These are phyloP conservation scores for Gadus macrocephalus DNA, from an alignment of 2,113 vertebrate genomes.

Conservation along the genomic window DNA sequence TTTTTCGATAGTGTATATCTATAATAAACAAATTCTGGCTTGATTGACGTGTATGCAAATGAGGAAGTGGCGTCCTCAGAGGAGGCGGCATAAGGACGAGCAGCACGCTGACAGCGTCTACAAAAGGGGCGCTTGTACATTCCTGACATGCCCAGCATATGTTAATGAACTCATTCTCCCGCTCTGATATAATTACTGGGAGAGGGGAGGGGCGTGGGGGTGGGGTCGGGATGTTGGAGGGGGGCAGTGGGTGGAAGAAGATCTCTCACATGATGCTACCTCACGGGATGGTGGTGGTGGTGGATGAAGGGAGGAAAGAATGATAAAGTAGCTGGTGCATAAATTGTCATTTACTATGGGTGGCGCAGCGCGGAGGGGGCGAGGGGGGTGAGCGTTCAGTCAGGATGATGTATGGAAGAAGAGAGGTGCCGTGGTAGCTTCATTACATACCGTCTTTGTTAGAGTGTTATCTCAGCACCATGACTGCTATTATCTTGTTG, in stretches of 20 bases:
- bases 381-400: constrained; percentile 62
- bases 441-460: constrained; percentile 60
- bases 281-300: constrained; percentile 36
- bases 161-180: constrained; percentile 69
- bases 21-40: constrained; percentile 31
- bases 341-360: constrained; percentile 68
- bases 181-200: constrained; percentile 71
- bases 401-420: constrained; percentile 64
- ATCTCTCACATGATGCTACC: constrained; percentile 53
- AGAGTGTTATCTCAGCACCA: constrained; percentile 40
- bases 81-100: constrained; percentile 58
- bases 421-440: constrained; percentile 44
- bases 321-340: constrained; percentile 66
- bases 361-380: constrained; percentile 25
- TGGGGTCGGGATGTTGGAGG: too few relatives aligned
- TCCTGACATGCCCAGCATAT: constrained; percentile 68
- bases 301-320: constrained; percentile 56
- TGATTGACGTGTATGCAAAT: constrained; percentile 70
- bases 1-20: constrained; percentile 31
- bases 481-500: constrained; percentile 35
- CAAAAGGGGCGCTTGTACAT: constrained; percentile 62
- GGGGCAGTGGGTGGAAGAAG: constrained; percentile 45
- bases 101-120: constrained; percentile 44
- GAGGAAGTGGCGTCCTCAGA: constrained; percentile 59
- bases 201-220: constrained; percentile 21